phyloP scores from a whole-genome alignment of 2,113 vertebrate genomes.

The Pygoscelis antarcticus region DNA sequence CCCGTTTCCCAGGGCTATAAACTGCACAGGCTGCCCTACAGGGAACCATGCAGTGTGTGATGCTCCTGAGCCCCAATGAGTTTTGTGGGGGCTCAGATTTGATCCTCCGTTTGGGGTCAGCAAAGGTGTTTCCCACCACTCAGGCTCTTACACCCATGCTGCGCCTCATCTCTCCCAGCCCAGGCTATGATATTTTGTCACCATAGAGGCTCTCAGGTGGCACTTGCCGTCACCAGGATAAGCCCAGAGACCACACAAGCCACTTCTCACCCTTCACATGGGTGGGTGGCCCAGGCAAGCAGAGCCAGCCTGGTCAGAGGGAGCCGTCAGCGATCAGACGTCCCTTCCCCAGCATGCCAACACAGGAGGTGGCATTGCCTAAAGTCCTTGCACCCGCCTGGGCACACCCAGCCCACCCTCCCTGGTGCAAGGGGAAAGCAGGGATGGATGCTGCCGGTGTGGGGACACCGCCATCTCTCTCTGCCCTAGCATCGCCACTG shows the following conservation, averaged over 20 bases:
- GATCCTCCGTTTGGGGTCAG: neutral
- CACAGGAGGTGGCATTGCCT: fast-evolving
- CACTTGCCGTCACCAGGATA: neutral
- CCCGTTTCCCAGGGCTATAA: neutral
- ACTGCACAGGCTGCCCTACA: fast-evolving
- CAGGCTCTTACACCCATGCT: neutral
- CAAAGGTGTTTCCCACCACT: neutral
- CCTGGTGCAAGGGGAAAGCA: neutral
- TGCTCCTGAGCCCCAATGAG: neutral
- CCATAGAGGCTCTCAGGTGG: fast-evolving
- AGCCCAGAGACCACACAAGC: neutral
- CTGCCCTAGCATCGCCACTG: neutral
- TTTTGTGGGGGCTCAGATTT: neutral
- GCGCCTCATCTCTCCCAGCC: neutral
- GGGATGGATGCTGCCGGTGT: too few species aligned
- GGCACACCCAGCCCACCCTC: neutral
- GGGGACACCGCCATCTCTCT: neutral
- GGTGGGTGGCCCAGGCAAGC: neutral
- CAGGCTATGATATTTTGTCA: neutral
- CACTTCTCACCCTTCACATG: neutral
- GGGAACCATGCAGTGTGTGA: neutral
- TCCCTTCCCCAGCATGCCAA: neutral
- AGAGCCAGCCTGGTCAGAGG: neutral
- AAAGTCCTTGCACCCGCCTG: neutral
- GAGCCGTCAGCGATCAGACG: neutral